Conservation (phyloP, 2,888 invertebrate species). For the Sepiola atlantica region DNA sequence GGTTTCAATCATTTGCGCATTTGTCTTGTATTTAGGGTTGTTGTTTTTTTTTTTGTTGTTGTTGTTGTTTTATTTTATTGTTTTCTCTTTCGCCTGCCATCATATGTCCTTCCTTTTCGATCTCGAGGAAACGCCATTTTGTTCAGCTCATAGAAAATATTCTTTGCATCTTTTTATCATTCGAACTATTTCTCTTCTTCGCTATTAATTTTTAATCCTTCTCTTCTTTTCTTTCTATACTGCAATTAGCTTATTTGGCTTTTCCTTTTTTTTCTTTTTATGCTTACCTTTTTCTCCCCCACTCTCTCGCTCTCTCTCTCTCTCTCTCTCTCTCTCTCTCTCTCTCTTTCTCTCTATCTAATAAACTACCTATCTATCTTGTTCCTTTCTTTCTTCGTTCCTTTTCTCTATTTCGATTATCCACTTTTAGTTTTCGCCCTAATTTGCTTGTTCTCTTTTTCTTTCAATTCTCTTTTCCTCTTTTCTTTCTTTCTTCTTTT, state of each 20-base stretch:
- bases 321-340: neutral
- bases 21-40: neutral
- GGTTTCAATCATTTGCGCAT: neutral
- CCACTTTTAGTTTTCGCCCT: neutral
- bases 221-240: neutral
- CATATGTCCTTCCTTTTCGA: neutral
- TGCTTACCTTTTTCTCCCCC: neutral
- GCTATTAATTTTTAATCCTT: neutral
- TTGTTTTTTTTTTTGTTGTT: too few species aligned
- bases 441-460: neutral
- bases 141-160: neutral
- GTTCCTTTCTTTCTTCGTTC: neutral
- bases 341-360: neutral
- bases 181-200: neutral
- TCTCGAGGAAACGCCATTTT: neutral
- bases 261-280: neutral
- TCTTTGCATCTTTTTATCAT: neutral
- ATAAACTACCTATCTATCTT: neutral
- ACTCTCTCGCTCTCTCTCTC: neutral
- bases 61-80: neutral
- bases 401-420: neutral
- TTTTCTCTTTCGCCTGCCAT: neutral
- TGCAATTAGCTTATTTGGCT: neutral
- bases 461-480: neutral
- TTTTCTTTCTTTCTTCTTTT: neutral